Conservation (phyloP, 2,888 invertebrate species). For the Brachynemurus nebulosus region DNA sequence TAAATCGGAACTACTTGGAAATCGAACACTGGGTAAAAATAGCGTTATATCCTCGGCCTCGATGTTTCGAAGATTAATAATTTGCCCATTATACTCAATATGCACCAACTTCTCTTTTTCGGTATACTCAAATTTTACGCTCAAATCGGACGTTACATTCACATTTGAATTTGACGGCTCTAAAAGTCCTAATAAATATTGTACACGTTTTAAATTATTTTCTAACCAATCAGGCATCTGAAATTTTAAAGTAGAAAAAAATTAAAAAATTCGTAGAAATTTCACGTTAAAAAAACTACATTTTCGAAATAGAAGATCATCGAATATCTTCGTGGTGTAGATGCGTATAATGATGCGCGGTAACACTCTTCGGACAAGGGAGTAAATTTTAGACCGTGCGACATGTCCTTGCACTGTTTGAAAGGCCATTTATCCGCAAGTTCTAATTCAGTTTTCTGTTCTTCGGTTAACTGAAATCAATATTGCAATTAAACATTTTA, state of each 20-base stretch:
- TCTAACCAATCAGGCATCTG: slow-evolving; percentile 3
- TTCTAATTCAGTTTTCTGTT: slow-evolving; percentile 8
- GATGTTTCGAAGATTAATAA: slow-evolving; percentile 1
- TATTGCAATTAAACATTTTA: neutral
- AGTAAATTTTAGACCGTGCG: slow-evolving; percentile 7
- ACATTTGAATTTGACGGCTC: neutral
- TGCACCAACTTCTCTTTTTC: neutral
- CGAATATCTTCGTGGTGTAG: slow-evolving; percentile 21
- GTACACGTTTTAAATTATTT: neutral
- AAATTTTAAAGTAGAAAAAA: neutral
- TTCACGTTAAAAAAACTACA: slow-evolving; percentile 13
- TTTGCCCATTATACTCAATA: neutral
- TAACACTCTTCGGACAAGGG: slow-evolving; percentile 12
- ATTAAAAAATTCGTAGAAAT: neutral
- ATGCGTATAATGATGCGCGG: slow-evolving; percentile 21
- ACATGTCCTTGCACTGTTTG: slow-evolving; percentile 11
- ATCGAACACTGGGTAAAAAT: slow-evolving; percentile 10
- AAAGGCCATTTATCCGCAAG: slow-evolving; percentile 11
- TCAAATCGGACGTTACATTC: neutral
- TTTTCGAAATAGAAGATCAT: slow-evolving; percentile 20
- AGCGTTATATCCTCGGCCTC: slow-evolving; percentile 8
- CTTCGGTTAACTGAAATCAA: slow-evolving; percentile 11
- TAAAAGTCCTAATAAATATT: neutral
- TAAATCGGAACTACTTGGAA: slow-evolving; percentile 5
- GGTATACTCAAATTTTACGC: neutral